These are phyloP conservation scores for Patella caerulea DNA, from an alignment of 2,888 invertebrate genomes.

Conservation along the genomic window DNA sequence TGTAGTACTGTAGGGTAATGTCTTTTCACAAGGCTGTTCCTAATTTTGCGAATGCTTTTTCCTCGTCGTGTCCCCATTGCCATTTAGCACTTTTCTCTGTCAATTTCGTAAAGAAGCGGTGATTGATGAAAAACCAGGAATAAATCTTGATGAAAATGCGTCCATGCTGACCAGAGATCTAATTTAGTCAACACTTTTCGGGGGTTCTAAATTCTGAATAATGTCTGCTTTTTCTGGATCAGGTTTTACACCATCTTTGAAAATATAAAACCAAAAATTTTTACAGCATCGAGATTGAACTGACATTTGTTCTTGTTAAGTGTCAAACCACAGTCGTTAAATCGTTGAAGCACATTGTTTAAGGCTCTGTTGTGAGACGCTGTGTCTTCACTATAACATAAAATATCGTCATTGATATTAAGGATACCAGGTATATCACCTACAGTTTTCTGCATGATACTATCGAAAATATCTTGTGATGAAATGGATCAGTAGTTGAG, in stretches of 20 bases:
- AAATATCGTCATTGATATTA: constrained; percentile 48
- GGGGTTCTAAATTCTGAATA: not conserved
- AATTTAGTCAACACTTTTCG: not conserved
- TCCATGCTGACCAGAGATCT: not conserved
- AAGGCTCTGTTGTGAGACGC: constrained; percentile 30
- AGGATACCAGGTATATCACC: constrained; percentile 28
- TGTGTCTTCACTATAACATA: constrained; percentile 36
- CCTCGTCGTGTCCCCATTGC: constrained; percentile 32
- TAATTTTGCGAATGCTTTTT: constrained; percentile 39
- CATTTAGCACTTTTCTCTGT: constrained; percentile 28
- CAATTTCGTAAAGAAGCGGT: no score
- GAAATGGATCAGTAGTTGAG: constrained; percentile 41
- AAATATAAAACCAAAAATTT: not conserved
- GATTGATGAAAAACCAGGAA: no score
- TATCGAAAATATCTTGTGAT: constrained; percentile 43
- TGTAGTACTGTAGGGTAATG: constrained; percentile 26
- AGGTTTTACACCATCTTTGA: not conserved
- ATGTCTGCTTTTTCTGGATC: not conserved
- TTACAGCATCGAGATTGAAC: not conserved
- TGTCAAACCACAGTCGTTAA: not conserved
- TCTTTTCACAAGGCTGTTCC: constrained; percentile 34
- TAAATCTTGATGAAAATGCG: no score
- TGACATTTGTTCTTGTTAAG: not conserved
- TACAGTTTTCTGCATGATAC: constrained; percentile 31
- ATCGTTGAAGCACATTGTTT: no score